phyloP scores from a whole-genome alignment of 2,797 vertebrate species.

The Parauchenoglanis punctatus region DNA sequence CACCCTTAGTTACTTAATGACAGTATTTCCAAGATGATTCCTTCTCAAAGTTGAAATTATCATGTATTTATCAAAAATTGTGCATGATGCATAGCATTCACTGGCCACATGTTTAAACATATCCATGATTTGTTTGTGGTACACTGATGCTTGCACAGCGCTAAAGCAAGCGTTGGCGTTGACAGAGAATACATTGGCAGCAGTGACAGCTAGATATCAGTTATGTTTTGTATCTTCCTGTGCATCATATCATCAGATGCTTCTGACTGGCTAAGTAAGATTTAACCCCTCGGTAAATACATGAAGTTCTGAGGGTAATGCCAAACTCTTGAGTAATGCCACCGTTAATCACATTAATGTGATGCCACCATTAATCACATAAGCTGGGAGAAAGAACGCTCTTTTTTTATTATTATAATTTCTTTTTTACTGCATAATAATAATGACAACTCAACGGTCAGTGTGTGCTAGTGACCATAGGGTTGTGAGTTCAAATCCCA shows the following conservation, averaged over 20 bases:
- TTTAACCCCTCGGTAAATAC: neutral
- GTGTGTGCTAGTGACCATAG: neutral
- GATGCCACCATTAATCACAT: neutral
- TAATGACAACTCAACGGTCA: neutral
- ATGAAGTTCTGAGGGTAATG: neutral
- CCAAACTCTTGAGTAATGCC: neutral
- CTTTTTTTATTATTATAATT: neutral
- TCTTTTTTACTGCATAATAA: neutral
- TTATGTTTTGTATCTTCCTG: conserved; percentile 27
- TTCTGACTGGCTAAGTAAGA: neutral
- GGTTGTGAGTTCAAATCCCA: neutral
- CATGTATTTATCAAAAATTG: neutral
- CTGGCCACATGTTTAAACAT: conserved; percentile 3
- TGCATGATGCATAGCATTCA: conserved; percentile 4
- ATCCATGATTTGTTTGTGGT: conserved; percentile 1
- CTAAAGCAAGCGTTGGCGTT: conserved; percentile 22
- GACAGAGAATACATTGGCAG: conserved; percentile 44
- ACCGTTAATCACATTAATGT: neutral
- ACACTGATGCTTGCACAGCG: conserved; percentile 17
- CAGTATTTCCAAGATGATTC: neutral
- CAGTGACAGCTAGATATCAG: conserved; percentile 40
- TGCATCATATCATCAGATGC: neutral
- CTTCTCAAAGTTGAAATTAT: neutral
- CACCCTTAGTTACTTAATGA: conserved; percentile 12
- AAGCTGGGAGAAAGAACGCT: neutral